Evolutionary conservation across 2,888 invertebrate species (phyloP).

Genomic region (Lepidochrysops patricia): DNA sequence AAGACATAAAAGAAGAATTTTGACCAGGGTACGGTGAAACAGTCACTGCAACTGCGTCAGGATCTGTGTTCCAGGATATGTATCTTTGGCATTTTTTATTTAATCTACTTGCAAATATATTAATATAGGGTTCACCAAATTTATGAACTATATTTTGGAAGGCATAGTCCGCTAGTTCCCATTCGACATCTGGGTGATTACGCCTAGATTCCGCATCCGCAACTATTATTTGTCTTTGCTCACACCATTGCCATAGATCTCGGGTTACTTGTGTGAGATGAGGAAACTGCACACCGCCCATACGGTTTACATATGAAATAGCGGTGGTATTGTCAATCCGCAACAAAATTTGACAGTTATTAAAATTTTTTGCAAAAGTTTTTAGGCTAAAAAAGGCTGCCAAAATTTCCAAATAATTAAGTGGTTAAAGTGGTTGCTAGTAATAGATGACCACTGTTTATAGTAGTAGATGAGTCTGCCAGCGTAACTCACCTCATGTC

Average conservation of each 20-base stretch:
- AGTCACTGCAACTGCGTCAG: background rate
- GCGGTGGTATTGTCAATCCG: slow-evolving; percentile 19
- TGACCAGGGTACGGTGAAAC: background rate
- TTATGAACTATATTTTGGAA: background rate
- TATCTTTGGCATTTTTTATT: background rate
- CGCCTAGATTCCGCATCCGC: background rate
- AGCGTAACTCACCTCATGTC: too few species aligned
- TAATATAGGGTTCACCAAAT: background rate
- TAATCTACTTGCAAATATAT: background rate
- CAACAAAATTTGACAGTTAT: slow-evolving; percentile 16
- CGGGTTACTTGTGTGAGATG: background rate
- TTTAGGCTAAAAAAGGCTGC: slow-evolving; percentile 14
- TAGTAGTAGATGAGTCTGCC: too few species aligned
- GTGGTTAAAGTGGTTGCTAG: too few species aligned
- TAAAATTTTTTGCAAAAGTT: background rate
- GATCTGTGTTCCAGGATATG: background rate
- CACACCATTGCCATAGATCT: background rate
- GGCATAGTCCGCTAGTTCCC: background rate
- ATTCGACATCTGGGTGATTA: background rate
- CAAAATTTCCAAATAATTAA: too few species aligned
- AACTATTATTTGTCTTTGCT: background rate
- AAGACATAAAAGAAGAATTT: background rate
- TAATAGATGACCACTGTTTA: too few species aligned
- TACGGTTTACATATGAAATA: slow-evolving; percentile 19
- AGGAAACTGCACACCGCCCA: background rate